phyloP scores from a whole-genome alignment of 2,113 vertebrate genomes.

The Ia io region DNA sequence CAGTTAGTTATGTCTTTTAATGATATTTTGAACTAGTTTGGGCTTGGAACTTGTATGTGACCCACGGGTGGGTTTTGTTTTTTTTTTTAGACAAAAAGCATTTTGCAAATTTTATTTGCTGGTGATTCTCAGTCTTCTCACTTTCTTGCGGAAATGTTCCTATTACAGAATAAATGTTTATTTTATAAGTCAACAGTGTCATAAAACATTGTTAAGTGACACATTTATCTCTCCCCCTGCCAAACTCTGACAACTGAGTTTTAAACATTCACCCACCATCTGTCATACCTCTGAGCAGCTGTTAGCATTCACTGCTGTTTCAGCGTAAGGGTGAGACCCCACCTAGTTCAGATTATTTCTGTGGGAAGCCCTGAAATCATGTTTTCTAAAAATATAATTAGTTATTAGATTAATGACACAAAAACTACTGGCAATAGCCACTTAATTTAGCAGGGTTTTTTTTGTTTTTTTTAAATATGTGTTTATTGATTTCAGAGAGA shows the following conservation, averaged over 20 bases:
- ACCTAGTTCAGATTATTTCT: conserved; percentile 59
- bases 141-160: conserved; percentile 49
- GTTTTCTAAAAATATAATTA: conserved; percentile 45
- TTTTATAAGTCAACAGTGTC: conserved; percentile 34
- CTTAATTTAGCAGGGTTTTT: neutral
- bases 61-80: neutral
- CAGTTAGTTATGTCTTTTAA: neutral
- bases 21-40: conserved; percentile 38
- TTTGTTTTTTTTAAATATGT: too few relatives aligned
- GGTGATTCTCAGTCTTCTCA: neutral
- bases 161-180: conserved; percentile 59
- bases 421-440: neutral
- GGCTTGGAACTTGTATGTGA: neutral
- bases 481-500: too few relatives aligned
- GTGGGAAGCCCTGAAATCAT: conserved; percentile 29
- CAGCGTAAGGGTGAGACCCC: conserved; percentile 27
- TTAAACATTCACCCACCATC: conserved; percentile 43
- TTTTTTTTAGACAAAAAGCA: conserved; percentile 10
- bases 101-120: conserved; percentile 37
- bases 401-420: conserved; percentile 23
- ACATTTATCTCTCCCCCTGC: conserved; percentile 46
- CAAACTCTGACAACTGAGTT: conserved; percentile 36
- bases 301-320: conserved; percentile 47
- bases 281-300: conserved; percentile 65
- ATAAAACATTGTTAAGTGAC: conserved; percentile 57